Base-by-base conservation (phyloP, 2,888 invertebrate genomes). In the Blastobasis lacticolella region DNA sequence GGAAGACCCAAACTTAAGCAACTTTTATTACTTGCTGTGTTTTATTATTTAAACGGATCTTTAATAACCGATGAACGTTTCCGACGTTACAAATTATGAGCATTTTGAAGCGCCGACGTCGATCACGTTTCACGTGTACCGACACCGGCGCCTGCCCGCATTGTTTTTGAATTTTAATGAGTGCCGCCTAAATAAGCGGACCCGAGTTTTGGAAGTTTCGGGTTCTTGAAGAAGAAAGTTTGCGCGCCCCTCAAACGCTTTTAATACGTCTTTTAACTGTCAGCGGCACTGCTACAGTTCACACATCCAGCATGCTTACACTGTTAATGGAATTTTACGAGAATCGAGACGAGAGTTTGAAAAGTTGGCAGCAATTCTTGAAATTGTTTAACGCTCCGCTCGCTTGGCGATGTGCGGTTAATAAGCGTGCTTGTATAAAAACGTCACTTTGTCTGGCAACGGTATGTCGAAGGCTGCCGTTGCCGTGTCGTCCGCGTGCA, bases 121-220 rank as follows among this genome's bases (percentile, higher is more conserved):
- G 58, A 57, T 57, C 52, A 56, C 69, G 74, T 75, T 81, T 80
- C 65, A 81, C 80, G 74, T 56, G 54, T 54, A 56, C 54, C 60
- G 5, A 42, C 42, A 42, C 9, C 10, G 9, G 42, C 42, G 10
- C 63, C 61, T 63, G 62, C 63, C 64, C 66, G 58, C 58, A 62
- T 61, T 63, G 56, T 74, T 78, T 78, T 79, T 69, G 73, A 78
- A 79, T 80, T 79, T 78, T 76, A 77, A 80, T 75, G 73, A 80
- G 66, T 58, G 67, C 62, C 58, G 73, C 72, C 71, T 73, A 67
- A 74, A 74, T 73, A 68, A 75, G 66, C 66, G 57, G 63, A 63
- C 54, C 61, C 45, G 58, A 71, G 67, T 65, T 66, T 63, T 57
- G 60, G 57, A 67, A 67, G 61, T 66, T 63, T 23, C 23, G 23